Evolutionary conservation across 1,140 invertebrate genomes (phyloP), one percentile per base, ranked within the genome.

Genomic region (Drosophila arizonae): DNA sequence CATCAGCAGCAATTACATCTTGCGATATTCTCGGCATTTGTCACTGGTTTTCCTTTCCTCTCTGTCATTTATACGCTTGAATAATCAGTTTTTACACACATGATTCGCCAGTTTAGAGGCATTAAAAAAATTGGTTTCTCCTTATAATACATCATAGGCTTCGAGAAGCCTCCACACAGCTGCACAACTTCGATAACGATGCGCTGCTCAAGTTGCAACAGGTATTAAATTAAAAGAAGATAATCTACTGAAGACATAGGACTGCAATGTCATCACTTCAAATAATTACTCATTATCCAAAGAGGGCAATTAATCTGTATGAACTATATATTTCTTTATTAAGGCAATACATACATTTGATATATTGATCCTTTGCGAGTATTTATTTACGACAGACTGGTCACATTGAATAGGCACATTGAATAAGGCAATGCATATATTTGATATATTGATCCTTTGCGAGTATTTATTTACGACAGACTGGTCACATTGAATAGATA

Each of bases 11-110:
- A 36, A 76, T 73, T 76, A 81, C 55, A 64, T 62, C 62, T 85
- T 84, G 50, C 63, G 52, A 52, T 65, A 79, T 76, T 79, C 80
- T 82, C 67, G 72, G 39, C 46, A 43, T 73, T 73, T 68, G 58
- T 74, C 72, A 46, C 72, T 24, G 15, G n/a, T 63, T 63, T 57
- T 61, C 57, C 26, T 21, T 43, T 43, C 64, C 45, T 30, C 63
- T 68, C 63, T 68, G 80, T 76, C 79, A 86, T 86, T 72, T 72
- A 87, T 82, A 76, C 64, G 81, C 82, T 81, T 64, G 72, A 76
- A 70, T 72, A 62, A 58, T 76, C 50, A 52, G 62, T 54, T 81
- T 81, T 77, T 85, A 26, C 13, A 10, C 69, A 52, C 11, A 26
- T 52, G 56, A 58, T 58, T 67, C 62, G 55, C 60, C 24, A 55